These are phyloP conservation scores for Rhadinocentrus ornatus DNA, from an alignment of 2,797 vertebrate species.

Conservation along the genomic window DNA sequence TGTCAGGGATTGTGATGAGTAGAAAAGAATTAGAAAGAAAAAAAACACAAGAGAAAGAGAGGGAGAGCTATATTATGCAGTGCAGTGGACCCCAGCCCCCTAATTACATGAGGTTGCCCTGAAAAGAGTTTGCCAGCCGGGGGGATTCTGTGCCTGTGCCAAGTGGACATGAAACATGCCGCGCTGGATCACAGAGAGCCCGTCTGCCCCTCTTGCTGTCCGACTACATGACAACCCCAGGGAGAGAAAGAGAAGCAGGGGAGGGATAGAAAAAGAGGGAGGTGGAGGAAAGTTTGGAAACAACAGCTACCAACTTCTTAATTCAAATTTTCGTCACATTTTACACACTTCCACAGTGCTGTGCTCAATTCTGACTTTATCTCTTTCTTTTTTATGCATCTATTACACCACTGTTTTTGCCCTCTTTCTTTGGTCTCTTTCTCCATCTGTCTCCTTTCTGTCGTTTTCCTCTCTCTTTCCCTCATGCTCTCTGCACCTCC, in stretches of 20 bases:
- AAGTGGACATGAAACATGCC: constrained; percentile 86
- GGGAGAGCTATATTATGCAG: constrained; percentile 66
- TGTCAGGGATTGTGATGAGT: constrained; percentile 40
- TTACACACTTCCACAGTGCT: constrained; percentile 32
- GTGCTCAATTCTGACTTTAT: constrained; percentile 30
- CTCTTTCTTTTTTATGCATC: constrained; percentile 19
- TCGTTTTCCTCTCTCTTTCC: constrained; percentile 18
- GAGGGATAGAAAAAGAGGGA: constrained; percentile 14
- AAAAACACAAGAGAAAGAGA: constrained; percentile 34
- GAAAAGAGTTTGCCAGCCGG: constrained; percentile 84
- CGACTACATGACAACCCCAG: constrained; percentile 77
- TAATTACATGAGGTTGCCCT: constrained; percentile 86
- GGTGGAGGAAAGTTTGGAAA: constrained; percentile 47
- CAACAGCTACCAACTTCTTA: constrained; percentile 54
- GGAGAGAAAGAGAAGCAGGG: constrained; percentile 55
- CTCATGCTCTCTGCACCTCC: constrained; percentile 56
- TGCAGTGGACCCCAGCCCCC: constrained; percentile 81
- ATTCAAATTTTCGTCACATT: constrained; percentile 52
- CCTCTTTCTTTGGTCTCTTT: constrained; percentile 27
- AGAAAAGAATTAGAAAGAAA: constrained; percentile 35
- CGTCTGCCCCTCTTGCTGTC: constrained; percentile 78
- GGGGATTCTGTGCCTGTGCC: constrained; percentile 83
- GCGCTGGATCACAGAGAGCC: constrained; percentile 82
- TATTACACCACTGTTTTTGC: constrained; percentile 18
- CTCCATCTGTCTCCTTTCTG: constrained; percentile 12